Base-by-base conservation (phyloP, 2,888 invertebrate species). In the Cantharis rustica region DNA sequence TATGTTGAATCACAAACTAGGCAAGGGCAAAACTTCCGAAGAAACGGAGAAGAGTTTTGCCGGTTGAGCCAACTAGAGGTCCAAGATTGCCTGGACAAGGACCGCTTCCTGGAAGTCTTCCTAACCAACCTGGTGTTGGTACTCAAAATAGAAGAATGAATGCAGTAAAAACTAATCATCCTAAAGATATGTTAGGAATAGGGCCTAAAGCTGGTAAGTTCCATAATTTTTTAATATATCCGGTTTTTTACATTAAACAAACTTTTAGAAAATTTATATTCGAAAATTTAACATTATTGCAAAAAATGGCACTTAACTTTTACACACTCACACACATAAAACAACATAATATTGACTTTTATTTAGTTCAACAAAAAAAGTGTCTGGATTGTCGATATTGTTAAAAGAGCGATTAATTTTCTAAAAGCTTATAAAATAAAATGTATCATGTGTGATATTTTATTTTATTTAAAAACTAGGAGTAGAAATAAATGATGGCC, bases 21-120 rank as follows among this genome's bases (percentile, higher is more conserved):
- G 99, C 99, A 81, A 91, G 99, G 86, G 98, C 98, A 79, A 99
- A 99, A 90, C 92, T 99, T 89, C 99, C 99, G 80, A 99, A 99
- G 92, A 98, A 98, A 90, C 91, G 99, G 82, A 92, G 99, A 89
- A 92, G 98, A 87, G 98, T 99, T 82, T 90, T 99, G 87, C 98
- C 98, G 76, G 98, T 98, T 79, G 99, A 99, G 88, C 97, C 96
- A 82, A 94, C 96, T 20, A 90, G 95, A 84, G 94, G 93, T 77
- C 93, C 93, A 4, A 89, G 90, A 81, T 86, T 90, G 81, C 90
- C 91, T 82, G 87, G 89, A n/a, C 86, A 86, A 78, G 83, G 84
- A 7, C 85, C 85, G 4, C 80, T 82, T 16, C 89, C 89, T 23
- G 87, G 88, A 47, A 79, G 80, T 69, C 81, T 81, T 76, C 80